A percentile compares a stretch with the other conserved stretches of the same genome.
Evolutionary conservation across 2,113 vertebrate genomes (phyloP).

Genomic region (Scalopus aquaticus): DNA sequence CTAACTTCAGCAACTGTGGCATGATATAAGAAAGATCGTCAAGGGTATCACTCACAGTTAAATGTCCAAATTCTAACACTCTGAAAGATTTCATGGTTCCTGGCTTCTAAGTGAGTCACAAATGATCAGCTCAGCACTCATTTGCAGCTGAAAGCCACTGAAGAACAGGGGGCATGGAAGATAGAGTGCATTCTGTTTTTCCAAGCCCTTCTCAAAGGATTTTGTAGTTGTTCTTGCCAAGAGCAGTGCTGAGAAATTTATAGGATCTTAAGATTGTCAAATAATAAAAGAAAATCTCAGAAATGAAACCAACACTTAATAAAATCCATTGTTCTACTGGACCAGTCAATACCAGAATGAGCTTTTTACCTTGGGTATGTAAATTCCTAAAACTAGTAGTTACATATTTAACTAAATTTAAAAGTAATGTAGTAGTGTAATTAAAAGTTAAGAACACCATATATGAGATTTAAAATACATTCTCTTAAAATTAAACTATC

Average conservation of each 20-base stretch:
- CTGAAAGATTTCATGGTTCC: background rate
- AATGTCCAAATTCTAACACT: background rate
- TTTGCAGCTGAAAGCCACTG: background rate
- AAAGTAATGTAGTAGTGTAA: background rate
- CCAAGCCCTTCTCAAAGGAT: background rate
- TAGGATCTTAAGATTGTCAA: slow-evolving; percentile 22
- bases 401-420: background rate
- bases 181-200: background rate
- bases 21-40: background rate
- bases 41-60: background rate
- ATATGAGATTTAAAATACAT: background rate
- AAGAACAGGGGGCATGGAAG: background rate
- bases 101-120: background rate
- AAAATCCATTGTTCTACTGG: background rate
- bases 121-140: background rate
- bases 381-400: background rate
- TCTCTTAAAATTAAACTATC: background rate
- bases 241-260: slow-evolving; percentile 13
- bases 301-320: background rate
- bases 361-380: background rate
- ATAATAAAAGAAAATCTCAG: background rate
- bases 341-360: background rate
- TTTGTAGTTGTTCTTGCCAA: slow-evolving; percentile 31
- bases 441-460: background rate
- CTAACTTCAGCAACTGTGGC: background rate